These are phyloP conservation scores for Dione juno DNA, from an alignment of 2,888 invertebrate species.

Conservation along the genomic window DNA sequence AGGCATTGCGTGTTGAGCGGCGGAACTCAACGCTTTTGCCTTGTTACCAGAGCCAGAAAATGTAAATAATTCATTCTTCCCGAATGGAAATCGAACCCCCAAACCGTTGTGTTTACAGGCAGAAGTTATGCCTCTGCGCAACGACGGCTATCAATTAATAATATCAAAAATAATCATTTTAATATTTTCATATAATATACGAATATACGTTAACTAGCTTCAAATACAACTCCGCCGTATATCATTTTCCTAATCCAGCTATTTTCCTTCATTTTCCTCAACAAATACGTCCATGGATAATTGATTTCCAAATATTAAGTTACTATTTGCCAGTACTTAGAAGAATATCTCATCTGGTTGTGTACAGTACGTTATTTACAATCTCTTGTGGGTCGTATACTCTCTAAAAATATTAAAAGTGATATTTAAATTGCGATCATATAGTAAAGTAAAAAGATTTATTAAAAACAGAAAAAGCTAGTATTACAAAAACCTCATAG, in stretches of 20 bases:
- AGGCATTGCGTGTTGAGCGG: too few species aligned
- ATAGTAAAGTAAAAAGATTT: too few species aligned
- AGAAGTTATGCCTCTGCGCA: too few species aligned
- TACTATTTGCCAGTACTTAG: constrained; percentile 52
- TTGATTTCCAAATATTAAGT: constrained; percentile 79
- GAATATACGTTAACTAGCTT: background rate
- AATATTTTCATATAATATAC: background rate
- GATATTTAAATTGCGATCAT: too few species aligned
- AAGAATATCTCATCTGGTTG: constrained; percentile 34
- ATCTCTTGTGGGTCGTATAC: background rate
- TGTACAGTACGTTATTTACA: constrained; percentile 25
- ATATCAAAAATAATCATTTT: background rate
- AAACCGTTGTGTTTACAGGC: too few species aligned
- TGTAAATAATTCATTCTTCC: too few species aligned
- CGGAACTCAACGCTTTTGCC: too few species aligned
- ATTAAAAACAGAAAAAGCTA: too few species aligned
- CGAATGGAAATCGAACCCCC: too few species aligned
- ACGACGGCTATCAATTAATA: background rate
- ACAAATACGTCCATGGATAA: constrained; percentile 72
- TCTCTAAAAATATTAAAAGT: background rate
- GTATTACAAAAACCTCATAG: too few species aligned
- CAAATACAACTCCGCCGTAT: constrained; percentile 48
- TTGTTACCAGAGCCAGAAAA: too few species aligned
- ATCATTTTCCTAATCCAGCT: constrained; percentile 65
- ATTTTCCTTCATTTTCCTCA: constrained; percentile 66